Percentiles rank a stretch among this genome's conserved stretches.
phyloP scores from a whole-genome alignment of 2,113 vertebrate species.

The Fregetta grallaria region DNA sequence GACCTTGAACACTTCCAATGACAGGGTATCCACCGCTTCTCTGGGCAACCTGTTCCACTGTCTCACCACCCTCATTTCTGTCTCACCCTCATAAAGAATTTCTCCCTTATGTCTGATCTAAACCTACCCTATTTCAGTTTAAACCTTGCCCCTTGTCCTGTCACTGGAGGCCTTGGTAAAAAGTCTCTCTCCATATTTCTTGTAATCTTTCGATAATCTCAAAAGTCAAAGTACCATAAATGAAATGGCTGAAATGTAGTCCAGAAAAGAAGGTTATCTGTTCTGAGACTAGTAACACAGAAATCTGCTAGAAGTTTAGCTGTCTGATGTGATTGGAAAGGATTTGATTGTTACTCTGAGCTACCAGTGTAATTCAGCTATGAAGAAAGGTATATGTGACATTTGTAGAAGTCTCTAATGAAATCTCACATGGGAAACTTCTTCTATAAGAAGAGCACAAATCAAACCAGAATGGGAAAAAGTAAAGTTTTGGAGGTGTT shows the following conservation, averaged over 20 bases:
- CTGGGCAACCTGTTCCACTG: neutral
- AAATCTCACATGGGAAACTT: neutral
- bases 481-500: neutral
- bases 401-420: neutral
- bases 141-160: neutral
- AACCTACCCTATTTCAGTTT: neutral
- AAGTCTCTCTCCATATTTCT: neutral
- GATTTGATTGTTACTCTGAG: neutral
- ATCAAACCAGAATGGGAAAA: neutral
- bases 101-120: neutral
- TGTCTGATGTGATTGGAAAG: neutral
- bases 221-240: neutral
- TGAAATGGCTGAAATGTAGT: neutral
- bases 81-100: neutral
- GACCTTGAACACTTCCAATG: neutral
- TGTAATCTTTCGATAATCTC: neutral
- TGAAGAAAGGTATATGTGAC: neutral
- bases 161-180: neutral
- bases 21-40: neutral
- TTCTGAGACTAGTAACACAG: neutral
- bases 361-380: neutral
- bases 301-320: neutral
- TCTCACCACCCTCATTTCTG: neutral
- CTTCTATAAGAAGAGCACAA: neutral
- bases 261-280: neutral